Evolutionary conservation across 2,113 vertebrate genomes (phyloP), one percentile per base, ranked within the genome.

Genomic region (Hymenochirus boettgeri): DNA sequence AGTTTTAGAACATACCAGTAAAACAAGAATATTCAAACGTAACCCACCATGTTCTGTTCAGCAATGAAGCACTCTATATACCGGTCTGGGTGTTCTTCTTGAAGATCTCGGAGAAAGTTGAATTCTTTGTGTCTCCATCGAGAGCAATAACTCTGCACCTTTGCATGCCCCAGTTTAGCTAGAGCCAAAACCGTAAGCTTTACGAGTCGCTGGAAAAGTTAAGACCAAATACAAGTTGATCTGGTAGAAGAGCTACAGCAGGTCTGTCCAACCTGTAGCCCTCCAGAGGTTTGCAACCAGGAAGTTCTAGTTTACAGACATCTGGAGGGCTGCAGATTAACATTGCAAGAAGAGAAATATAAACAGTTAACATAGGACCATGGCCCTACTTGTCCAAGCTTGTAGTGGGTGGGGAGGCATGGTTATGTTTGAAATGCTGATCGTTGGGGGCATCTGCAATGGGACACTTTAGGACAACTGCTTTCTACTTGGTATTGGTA

Each of bases 31-130:
- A n/a, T n/a, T n/a, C n/a, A n/a, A n/a, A n/a, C n/a, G n/a, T n/a
- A n/a, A n/a, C n/a, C n/a, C 54, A 92, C 91, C 92, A 93, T 88
- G 70, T 93, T 95, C 76, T 93, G 92, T 24, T 93, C 90, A 1
- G 90, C 90, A 7, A 90, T 89, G 69, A 89, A 92, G 53, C 92
- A 93, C 67, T 95, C 91, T 9, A 95, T 83, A 66, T 82, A 93
- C 50, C 85, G 88, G 0, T 93, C 88, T 1, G 91, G 91, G 55
- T 90, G 83, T 1, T 85, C 23, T 90, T 88, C 75, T 77, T 85
- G 76, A 95, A 92, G 18, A 78, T 75, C 2, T 92, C 90, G 0
- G 89, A 83, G 64, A 91, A 94, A 6, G 91, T 93, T 1, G 89
- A 92, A 71, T 89, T 92, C 65, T 91, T 94, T 21, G 88, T 91